These are phyloP conservation scores for Drosophila longiperda DNA, from an alignment of 2,888 invertebrate genomes.

Conservation along the genomic window DNA sequence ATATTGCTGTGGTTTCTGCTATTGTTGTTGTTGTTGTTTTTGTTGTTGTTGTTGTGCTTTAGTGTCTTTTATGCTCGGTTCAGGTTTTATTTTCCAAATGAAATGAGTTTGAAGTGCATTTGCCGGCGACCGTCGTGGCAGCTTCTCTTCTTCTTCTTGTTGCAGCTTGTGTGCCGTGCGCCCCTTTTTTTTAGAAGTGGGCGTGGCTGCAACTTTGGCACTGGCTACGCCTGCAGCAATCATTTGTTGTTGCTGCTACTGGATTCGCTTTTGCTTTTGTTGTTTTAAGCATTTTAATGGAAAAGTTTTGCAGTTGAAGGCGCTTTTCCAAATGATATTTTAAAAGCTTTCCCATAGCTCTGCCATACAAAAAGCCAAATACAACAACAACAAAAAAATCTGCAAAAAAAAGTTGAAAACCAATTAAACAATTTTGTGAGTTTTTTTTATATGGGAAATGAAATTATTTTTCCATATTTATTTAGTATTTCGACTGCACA, in stretches of 20 bases:
- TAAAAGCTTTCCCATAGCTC: conserved; percentile 68
- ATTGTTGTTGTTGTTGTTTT: conserved; percentile 49
- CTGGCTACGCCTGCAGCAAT: conserved; percentile 46
- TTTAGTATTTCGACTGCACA: conserved; percentile 13
- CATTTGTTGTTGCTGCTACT: conserved; percentile 29
- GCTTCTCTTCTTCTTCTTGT: conserved; percentile 27
- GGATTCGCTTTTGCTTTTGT: conserved; percentile 57
- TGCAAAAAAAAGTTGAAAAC: conserved; percentile 46
- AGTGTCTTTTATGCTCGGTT: conserved; percentile 70
- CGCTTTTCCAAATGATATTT: conserved; percentile 78
- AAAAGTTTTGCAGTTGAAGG: conserved; percentile 80
- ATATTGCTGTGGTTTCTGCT: conserved; percentile 13
- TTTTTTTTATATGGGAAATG: conserved; percentile 41
- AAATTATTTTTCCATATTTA: conserved; percentile 52
- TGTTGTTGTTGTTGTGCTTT: conserved; percentile 46
- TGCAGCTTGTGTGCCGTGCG: conserved; percentile 41
- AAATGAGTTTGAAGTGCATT: conserved; percentile 82
- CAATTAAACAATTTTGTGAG: conserved; percentile 68
- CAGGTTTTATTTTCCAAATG: conserved; percentile 82
- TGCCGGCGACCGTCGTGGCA: conserved; percentile 59
- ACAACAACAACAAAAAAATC: conserved; percentile 17
- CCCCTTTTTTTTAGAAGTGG: conserved; percentile 72
- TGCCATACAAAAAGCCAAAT: conserved; percentile 8
- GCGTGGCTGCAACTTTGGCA: conserved; percentile 67
- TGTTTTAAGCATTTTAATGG: conserved; percentile 79